phyloP scores from a whole-genome alignment of 2,797 vertebrate genomes.

The Mus caroli region DNA sequence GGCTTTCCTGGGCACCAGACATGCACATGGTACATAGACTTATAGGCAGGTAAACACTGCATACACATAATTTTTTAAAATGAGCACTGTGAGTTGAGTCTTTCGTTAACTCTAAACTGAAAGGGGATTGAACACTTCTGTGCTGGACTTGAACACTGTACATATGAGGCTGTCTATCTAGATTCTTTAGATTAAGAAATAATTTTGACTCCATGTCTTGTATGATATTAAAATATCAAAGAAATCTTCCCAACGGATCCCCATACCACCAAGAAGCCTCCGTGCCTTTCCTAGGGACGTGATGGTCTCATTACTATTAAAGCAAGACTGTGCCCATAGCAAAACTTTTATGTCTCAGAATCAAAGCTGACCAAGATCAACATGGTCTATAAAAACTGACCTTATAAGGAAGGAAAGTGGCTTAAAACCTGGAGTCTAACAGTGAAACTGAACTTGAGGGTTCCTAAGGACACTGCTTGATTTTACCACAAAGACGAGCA shows the following conservation, averaged over 20 bases:
- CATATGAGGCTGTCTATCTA: background rate
- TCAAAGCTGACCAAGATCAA: constrained; percentile 15
- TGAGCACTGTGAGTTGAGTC: background rate
- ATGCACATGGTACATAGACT: background rate
- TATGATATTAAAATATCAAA: constrained; percentile 1
- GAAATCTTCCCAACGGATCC: background rate
- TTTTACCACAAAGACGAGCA: constrained; percentile 26
- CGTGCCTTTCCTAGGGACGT: background rate
- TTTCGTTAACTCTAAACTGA: constrained; percentile 24
- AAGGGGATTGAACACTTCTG: constrained; percentile 27
- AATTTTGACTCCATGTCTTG: background rate
- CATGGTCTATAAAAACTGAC: constrained; percentile 12
- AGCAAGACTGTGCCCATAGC: background rate
- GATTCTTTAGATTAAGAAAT: background rate
- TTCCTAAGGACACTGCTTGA: constrained; percentile 22
- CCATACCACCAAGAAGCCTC: background rate
- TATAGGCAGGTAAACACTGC: background rate
- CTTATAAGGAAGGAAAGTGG: background rate
- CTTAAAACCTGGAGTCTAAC: constrained; percentile 28
- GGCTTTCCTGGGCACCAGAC: background rate
- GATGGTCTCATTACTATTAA: background rate
- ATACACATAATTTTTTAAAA: background rate
- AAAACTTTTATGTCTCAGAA: constrained; percentile 4
- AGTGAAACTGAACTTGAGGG: background rate
- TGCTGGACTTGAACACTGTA: background rate